Percentiles rank a stretch among this genome's conserved stretches.
phyloP scores from a whole-genome alignment of 2,888 invertebrate genomes.

The Oscheius myriophilus region DNA sequence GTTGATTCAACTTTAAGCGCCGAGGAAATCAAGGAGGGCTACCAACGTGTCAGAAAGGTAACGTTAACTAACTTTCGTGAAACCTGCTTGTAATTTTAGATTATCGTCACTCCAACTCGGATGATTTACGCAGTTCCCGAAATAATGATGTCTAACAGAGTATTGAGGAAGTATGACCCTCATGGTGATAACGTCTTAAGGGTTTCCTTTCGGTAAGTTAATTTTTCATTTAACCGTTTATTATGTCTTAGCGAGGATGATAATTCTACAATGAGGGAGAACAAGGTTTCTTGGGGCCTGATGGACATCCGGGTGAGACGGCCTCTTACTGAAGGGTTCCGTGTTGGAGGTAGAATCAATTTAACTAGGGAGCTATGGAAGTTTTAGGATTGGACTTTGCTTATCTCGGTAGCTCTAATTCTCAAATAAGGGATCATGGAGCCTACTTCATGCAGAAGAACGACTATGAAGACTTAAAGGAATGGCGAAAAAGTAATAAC shows the following conservation, averaged over 20 bases:
- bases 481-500: background rate
- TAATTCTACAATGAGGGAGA: conserved; percentile 45
- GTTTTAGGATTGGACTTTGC: conserved; percentile 50
- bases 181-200: conserved; percentile 49
- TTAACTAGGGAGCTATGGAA: background rate
- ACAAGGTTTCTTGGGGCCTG: conserved; percentile 40
- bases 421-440: conserved; percentile 68
- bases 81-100: background rate
- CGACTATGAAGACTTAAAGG: background rate
- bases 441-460: conserved; percentile 58
- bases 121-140: conserved; percentile 64
- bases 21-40: conserved; percentile 34
- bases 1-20: no score
- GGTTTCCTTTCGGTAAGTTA: conserved; percentile 15
- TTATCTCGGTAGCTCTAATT: conserved; percentile 68
- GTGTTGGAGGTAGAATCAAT: conserved; percentile 48
- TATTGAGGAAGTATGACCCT: conserved; percentile 56
- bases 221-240: background rate
- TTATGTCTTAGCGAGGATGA: conserved; percentile 45
- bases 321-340: conserved; percentile 48
- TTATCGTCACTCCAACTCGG: conserved; percentile 62
- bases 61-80: background rate
- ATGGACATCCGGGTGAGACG: conserved; percentile 51
- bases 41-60: conserved; percentile 43
- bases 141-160: conserved; percentile 69